phyloP scores from a whole-genome alignment of 2,113 vertebrate genomes.

The Myanophis thanlyinensis region DNA sequence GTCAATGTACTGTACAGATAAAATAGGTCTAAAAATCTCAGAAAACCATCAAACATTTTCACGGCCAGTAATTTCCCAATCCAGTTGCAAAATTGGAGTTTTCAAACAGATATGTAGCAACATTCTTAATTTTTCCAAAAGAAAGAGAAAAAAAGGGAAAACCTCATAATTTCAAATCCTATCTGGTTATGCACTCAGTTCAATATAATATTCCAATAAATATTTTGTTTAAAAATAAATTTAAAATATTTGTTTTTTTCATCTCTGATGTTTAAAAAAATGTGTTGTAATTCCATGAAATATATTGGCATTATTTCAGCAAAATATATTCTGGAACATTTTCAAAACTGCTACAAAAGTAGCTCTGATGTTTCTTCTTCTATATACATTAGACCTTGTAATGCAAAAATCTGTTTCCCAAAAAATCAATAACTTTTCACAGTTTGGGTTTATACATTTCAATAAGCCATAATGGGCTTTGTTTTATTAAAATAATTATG shows the following conservation, averaged over 20 bases:
- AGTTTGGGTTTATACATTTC: background rate
- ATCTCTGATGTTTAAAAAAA: conserved; percentile 16
- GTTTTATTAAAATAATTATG: too few relatives aligned
- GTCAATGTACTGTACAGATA: conserved; percentile 74
- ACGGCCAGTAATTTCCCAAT: conserved; percentile 72
- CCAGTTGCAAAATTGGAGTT: conserved; percentile 66
- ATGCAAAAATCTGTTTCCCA: conserved; percentile 37
- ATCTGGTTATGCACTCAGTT: conserved; percentile 49
- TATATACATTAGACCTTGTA: conserved; percentile 29
- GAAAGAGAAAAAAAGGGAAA: conserved; percentile 25
- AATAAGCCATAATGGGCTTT: too few relatives aligned
- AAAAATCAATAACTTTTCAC: conserved; percentile 46
- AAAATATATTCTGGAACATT: conserved; percentile 22
- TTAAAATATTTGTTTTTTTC: fast-evolving
- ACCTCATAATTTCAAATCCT: conserved; percentile 36
- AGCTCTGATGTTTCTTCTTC: conserved; percentile 21
- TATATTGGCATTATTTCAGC: conserved; percentile 25
- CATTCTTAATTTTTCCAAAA: conserved; percentile 56
- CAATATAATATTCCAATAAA: background rate
- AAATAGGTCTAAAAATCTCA: conserved; percentile 75
- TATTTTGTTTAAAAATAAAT: background rate
- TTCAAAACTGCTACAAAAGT: conserved; percentile 29
- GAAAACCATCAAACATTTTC: conserved; percentile 68
- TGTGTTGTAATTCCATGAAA: conserved; percentile 34
- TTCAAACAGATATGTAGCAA: conserved; percentile 69